phyloP scores from a whole-genome alignment of 2,113 vertebrate genomes.

The Capreolus pygargus region DNA sequence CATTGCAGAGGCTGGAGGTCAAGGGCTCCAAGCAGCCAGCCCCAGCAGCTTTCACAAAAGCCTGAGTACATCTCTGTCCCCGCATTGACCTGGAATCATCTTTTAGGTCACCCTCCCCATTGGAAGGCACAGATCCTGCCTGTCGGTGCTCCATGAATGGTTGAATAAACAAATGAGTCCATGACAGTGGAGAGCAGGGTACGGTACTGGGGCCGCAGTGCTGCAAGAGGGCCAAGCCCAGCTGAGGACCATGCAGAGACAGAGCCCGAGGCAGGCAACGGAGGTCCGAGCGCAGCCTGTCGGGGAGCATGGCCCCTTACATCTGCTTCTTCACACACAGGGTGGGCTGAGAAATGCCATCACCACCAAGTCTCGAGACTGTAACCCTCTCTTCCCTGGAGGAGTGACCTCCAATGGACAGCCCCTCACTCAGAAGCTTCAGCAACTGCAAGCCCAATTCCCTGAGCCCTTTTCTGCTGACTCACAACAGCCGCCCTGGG shows the following conservation, averaged over 20 bases:
- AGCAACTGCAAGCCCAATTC: background rate
- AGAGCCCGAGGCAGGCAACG: background rate
- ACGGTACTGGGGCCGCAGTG: background rate
- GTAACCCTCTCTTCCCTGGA: background rate
- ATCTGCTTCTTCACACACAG: background rate
- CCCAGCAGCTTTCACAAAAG: background rate
- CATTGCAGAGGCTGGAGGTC: background rate
- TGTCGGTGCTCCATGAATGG: no score
- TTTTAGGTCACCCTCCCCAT: background rate
- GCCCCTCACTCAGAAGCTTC: background rate
- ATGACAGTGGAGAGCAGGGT: background rate
- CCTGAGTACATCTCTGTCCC: background rate
- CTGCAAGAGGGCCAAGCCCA: background rate
- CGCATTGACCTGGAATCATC: background rate
- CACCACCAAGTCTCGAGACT: accelerated
- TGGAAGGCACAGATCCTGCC: background rate
- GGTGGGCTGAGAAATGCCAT: background rate
- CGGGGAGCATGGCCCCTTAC: background rate
- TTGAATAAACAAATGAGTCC: background rate
- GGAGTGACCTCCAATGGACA: background rate
- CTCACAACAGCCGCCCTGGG: background rate
- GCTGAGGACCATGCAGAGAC: background rate
- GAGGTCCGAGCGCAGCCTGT: accelerated
- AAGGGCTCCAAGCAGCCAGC: background rate
- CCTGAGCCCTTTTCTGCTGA: conserved; percentile 42